Conservation (phyloP, 2,113 vertebrate species). For the Dinomys branickii region DNA sequence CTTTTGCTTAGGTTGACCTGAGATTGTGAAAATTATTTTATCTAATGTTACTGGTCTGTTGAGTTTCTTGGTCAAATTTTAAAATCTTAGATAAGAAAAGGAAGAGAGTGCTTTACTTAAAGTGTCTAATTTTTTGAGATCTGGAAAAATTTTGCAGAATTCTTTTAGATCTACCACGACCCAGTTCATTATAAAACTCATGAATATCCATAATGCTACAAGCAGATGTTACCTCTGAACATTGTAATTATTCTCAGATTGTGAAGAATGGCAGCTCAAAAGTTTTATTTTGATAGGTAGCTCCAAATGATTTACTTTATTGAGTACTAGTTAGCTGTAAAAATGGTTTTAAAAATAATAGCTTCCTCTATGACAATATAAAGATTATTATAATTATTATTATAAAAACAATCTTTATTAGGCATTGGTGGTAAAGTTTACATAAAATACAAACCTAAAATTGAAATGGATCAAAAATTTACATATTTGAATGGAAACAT, state of each 20-base stretch:
- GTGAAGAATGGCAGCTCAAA: not conserved
- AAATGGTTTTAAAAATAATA: not conserved
- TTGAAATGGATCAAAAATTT: not conserved
- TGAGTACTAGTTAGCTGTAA: not conserved
- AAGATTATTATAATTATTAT: not conserved
- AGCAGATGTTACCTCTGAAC: not conserved
- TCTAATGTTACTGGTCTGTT: not conserved
- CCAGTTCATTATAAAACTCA: not conserved
- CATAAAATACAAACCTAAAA: not conserved
- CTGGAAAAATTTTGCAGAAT: conserved; percentile 16
- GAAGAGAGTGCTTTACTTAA: not conserved
- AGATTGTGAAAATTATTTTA: not conserved
- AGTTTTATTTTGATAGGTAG: not conserved
- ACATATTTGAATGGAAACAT: not conserved
- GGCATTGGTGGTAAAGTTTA: not conserved
- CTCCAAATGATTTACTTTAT: not conserved
- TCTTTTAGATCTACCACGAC: not conserved
- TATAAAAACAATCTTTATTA: not conserved
- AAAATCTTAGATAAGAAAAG: not conserved
- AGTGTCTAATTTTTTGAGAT: not conserved
- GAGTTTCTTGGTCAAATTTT: conserved; percentile 20
- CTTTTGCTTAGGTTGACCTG: conserved; percentile 7
- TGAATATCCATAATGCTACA: not conserved
- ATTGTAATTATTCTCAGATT: conserved; percentile 43
- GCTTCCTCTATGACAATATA: not conserved